Base-by-base conservation (phyloP, 1,140 invertebrate genomes). In the Linepithema humile region DNA sequence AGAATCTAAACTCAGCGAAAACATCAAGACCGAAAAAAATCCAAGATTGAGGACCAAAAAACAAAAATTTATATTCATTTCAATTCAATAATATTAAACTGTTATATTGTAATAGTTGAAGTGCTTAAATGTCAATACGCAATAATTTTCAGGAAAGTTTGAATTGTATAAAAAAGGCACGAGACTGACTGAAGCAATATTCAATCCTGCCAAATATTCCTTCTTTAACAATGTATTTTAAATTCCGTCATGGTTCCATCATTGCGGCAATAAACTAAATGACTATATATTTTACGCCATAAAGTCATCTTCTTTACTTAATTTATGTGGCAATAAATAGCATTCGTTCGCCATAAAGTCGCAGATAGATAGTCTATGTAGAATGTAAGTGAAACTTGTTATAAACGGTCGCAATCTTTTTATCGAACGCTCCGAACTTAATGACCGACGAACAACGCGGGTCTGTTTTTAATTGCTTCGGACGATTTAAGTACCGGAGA, bases 381-480 rank as follows among this genome's bases (percentile, higher is more conserved):
- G 45, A 65, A 50, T 77, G 53, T 59, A 38, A 64, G 59, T n/a
- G 15, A 48, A 64, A 65, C 74, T 77, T 62, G 43, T 77, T 65
- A 65, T 64, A 77, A 64, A 64, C n/a, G 15, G 15, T 2, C 32
- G 12, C 60, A 26, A 9, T 38, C 48, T 40, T 48, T 53, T 69
- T 55, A 32, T 5, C 35, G 26, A 78, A 55, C 48, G 23, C 23
- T 45, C 26, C 45, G 38, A 80, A 70, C 26, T 80, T 80, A 69
- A 67, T 78, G 62, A 78, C 75, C n/a, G 35, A 65, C 43, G 43
- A 9, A 69, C 59, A 20, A 62, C 48, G 75, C 7, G 12, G 48
- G 38, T 80, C 75, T 43, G 64, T 57, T 70, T 78, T 80, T 80
- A 80, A 80, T 80, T 69, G 75, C 75, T 55, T 32, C 7, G 17